These are phyloP conservation scores for Podiceps cristatus DNA, from an alignment of 2,113 vertebrate species.

Conservation along the genomic window DNA sequence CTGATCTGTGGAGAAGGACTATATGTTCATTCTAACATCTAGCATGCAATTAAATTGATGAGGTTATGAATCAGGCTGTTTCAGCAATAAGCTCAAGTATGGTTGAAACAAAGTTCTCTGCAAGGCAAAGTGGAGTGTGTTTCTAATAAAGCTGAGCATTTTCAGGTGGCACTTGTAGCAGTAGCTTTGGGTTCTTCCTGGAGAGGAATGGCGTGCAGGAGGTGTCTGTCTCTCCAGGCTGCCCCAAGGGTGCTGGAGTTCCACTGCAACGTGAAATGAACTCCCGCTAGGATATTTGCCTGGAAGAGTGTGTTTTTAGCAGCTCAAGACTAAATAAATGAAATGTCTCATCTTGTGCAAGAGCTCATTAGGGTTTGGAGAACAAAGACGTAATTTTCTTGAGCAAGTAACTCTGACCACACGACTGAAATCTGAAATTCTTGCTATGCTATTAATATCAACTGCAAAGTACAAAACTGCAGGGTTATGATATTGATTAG, in stretches of 20 bases:
- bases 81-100: not conserved
- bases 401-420: not conserved
- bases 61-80: not conserved
- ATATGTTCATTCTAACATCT: not conserved
- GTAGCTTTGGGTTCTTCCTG: not conserved
- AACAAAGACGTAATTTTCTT: not conserved
- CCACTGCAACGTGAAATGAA: not conserved
- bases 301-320: not conserved
- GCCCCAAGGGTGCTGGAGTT: not conserved
- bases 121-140: not conserved
- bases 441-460: not conserved
- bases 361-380: not conserved
- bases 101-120: not conserved
- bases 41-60: not conserved
- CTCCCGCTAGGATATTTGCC: not conserved
- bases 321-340: not conserved
- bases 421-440: not conserved
- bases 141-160: not conserved
- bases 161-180: not conserved
- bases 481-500: not conserved
- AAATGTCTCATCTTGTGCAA: not conserved
- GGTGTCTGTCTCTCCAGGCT: not conserved
- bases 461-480: not conserved
- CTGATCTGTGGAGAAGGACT: not conserved
- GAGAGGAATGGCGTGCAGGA: accelerated